Evolutionary conservation across 2,797 vertebrate genomes (phyloP).

Genomic region (Miichthys miiuy): DNA sequence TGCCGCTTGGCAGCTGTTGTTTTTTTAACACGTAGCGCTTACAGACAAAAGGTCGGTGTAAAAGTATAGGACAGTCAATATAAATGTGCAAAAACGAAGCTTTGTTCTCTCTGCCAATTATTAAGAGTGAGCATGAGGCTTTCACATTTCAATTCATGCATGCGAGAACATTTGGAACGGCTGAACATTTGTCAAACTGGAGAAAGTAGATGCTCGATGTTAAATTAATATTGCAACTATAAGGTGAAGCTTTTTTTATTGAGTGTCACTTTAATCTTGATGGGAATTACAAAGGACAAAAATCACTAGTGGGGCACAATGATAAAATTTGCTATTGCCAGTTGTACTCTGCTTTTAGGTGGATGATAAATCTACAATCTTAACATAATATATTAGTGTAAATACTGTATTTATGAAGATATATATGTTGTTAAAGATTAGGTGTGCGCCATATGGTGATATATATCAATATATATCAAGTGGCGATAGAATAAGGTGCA

Average conservation of each 20-base stretch:
- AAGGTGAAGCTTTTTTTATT: background rate
- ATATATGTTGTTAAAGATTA: background rate
- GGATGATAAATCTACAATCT: background rate
- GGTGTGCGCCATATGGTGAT: too few species aligned
- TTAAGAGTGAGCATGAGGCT: background rate
- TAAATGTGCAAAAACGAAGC: conserved; percentile 3
- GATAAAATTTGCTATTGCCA: background rate
- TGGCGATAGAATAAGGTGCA: too few species aligned
- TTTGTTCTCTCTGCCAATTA: conserved; percentile 28
- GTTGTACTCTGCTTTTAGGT: background rate
- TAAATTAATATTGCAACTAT: background rate
- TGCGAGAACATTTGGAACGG: background rate
- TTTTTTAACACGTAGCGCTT: conserved; percentile 7
- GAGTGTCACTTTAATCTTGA: background rate
- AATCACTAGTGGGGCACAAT: background rate
- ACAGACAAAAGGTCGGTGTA: conserved; percentile 3
- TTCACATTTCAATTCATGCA: background rate
- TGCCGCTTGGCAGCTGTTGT: conserved; percentile 34
- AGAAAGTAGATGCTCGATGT: conserved; percentile 5
- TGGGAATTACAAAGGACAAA: background rate
- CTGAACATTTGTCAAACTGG: background rate
- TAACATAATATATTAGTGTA: background rate
- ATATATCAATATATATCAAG: too few species aligned
- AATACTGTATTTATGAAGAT: background rate
- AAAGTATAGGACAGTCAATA: background rate